Evolutionary conservation across 1,140 invertebrate genomes (phyloP), one percentile per base, ranked within the genome.

Genomic region (Heliconius nattereri): DNA sequence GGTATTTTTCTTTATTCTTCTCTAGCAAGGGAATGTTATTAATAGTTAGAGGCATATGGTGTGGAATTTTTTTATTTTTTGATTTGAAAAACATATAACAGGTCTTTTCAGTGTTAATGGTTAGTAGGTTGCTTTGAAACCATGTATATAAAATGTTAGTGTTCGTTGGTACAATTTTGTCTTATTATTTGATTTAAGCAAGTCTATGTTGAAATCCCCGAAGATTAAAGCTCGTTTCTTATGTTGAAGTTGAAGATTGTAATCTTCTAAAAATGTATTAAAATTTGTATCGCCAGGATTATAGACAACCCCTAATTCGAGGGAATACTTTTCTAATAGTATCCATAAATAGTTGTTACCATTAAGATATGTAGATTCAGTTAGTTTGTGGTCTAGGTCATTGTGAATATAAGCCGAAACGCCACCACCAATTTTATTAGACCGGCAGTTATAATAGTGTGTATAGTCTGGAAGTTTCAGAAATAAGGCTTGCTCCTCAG

Each of bases 261-360:
- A 52, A 52, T 52, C 49, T 19, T 52, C 20, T 52, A 52, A 52
- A 20, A 52, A 52, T 19, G 19, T 19, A 23, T 76, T 80, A 26
- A 76, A 60, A 29, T 77, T 76, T 16, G 71, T 73, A 35, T 60
- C 45, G 29, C 75, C 79, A 26, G 79, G 79, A 13, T 66, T 80
- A 72, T 81, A 77, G 35, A 81, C 35, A 37, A 77, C 79, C 5
- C 75, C 79, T 8, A 81, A 71, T 23, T 81, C 72, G 7, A 81
- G 26, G 19, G 49, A 76, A 23, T 37, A 81, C 23, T 78, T 81
- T 20, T 77, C 20, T 13, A 81, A 29, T 23, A 60, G 37, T 32
- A 81, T 75, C 79, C 79, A 80, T 23, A 81, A 52, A 52, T 74
- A 81, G 20, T 81, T 76, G 23, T 81, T 81, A 26, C 73, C 79